These are phyloP conservation scores for Platorchestia sp. DNA, from an alignment of 1,140 invertebrate species.

Conservation along the genomic window DNA sequence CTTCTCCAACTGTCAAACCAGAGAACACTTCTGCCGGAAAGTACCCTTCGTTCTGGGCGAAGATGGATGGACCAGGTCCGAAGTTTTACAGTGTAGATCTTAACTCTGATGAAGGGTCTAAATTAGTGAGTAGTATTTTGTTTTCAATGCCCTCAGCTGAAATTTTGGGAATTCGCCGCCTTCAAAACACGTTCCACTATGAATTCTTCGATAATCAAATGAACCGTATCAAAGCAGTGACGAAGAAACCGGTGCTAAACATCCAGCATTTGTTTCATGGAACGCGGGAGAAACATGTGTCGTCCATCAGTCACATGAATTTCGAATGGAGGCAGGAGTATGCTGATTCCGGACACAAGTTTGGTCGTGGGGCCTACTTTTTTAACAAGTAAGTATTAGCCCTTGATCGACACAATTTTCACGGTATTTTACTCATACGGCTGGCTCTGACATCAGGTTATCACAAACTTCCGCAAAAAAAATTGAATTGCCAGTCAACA, in stretches of 20 bases:
- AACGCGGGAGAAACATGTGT: constrained; percentile 9
- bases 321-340: constrained; percentile 18
- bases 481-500: too few species aligned
- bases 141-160: neutral
- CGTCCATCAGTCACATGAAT: neutral
- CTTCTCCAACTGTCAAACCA: neutral
- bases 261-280: constrained; percentile 43
- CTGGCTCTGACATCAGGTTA: too few species aligned
- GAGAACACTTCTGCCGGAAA: neutral
- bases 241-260: neutral
- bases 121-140: neutral
- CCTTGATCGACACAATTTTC: too few species aligned
- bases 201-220: neutral
- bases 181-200: constrained; percentile 30
- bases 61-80: constrained; percentile 20
- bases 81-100: constrained; percentile 23
- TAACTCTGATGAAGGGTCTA: neutral
- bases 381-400: constrained; percentile 48
- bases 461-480: too few species aligned
- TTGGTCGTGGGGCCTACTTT: constrained; percentile 36
- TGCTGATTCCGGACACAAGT: constrained; percentile 10
- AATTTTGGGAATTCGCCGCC: neutral
- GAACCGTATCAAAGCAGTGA: neutral
- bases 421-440: too few species aligned
- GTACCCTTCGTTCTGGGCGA: constrained; percentile 6